Evolutionary conservation across 2,888 invertebrate genomes (phyloP).

Genomic region (Acholoe squamosa): DNA sequence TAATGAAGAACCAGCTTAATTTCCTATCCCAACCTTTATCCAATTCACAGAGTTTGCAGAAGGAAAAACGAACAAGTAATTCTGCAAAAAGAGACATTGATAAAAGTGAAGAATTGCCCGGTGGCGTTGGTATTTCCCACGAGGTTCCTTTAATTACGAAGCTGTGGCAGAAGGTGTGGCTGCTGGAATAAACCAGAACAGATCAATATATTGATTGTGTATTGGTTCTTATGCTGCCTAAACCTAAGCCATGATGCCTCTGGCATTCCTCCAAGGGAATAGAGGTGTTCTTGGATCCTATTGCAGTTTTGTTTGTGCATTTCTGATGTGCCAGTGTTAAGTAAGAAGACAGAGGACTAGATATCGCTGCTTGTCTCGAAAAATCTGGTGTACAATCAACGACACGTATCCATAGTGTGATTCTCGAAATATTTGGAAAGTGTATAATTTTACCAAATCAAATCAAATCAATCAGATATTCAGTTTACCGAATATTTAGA

Average conservation of each 20-base stretch:
- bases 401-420: too few species aligned
- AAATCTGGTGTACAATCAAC: too few species aligned
- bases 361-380: too few species aligned
- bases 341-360: not conserved
- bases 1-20: not conserved
- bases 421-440: too few species aligned
- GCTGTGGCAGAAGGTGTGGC: not conserved
- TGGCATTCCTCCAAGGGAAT: not conserved
- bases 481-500: not conserved
- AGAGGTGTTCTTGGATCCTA: not conserved
- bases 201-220: conserved; percentile 14
- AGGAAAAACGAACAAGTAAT: not conserved
- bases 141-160: conserved; percentile 30
- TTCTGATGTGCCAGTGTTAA: not conserved
- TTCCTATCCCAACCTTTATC: conserved; percentile 17
- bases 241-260: not conserved
- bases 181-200: conserved; percentile 34
- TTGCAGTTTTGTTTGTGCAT: not conserved
- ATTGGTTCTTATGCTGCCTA: conserved; percentile 8
- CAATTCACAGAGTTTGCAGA: not conserved
- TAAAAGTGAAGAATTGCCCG: conserved; percentile 5
- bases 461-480: too few species aligned
- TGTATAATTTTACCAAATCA: too few species aligned
- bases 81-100: not conserved
- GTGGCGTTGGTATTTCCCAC: not conserved